Base-by-base conservation (phyloP, 2,797 vertebrate species). In the Setipinna tenuifilis region DNA sequence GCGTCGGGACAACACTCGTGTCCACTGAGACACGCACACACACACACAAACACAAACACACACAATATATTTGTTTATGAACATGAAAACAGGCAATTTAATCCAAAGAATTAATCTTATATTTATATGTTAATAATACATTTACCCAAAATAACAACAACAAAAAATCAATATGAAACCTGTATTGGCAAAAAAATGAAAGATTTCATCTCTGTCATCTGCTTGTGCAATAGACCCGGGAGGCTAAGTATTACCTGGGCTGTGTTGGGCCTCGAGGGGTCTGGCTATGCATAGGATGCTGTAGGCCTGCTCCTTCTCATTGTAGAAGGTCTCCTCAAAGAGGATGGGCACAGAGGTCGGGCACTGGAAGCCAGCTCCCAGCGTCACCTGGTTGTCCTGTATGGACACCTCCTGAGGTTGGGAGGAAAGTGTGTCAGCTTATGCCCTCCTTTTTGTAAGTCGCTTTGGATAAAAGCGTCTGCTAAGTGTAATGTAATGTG, bases 321-420 rank as follows among this genome's bases (percentile, higher is more conserved):
- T 99, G 95, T 99, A 99, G 93, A 99, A 99, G 0, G 98, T 99
- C 91, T 99, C 98, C 91, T 99, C 98, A 86, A 99, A 99, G 86
- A 99, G 96, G 92, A 99, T 93, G 59, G 97, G 93, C n/a, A 99
- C 92, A 0, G 97, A 95, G 0, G 93, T 92, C 4, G 92, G 92
- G 23, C 84, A 88, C 12, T 93, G 92, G 88, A 96, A 97, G 61
- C 96, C 97, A 0, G 94, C 90, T 83, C 97, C 97, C 91, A 98
- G 92, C 87, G 96, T 91, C 31, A 99, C 94, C 91, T 96, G 92
- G 89, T 96, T 97, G 91, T 98, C 96, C 91, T 97, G 95, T 88
- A 99, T 97, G 82, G 93, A 92, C 89, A 98, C 92, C 88, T 96
- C 97, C 98, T 98, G 90, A 21, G 71, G 31, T 19, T 5, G 19